Evolutionary conservation across 2,797 vertebrate species (phyloP).

Genomic region (Enteromius afrohamiltoni): DNA sequence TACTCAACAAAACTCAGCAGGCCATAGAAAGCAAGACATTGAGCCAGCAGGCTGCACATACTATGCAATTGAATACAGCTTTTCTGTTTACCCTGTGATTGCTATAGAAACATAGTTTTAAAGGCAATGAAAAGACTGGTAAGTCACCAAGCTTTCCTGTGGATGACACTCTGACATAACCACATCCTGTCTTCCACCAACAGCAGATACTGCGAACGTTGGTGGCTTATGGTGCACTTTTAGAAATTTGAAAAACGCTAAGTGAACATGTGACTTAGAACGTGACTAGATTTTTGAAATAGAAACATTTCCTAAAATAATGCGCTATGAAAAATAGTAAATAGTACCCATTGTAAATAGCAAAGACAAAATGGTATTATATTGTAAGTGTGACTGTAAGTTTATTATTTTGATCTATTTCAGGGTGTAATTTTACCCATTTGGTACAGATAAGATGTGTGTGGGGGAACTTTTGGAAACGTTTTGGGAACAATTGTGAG

Average conservation of each 20-base stretch:
- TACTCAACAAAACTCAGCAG: constrained; percentile 28
- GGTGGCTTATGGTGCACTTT: not conserved
- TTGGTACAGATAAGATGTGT: not conserved
- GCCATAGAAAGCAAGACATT: not conserved
- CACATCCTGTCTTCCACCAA: constrained; percentile 38
- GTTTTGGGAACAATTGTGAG: not conserved
- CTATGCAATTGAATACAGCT: constrained; percentile 18
- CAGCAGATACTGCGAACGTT: constrained; percentile 4
- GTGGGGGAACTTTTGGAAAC: not conserved
- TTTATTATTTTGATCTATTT: not conserved
- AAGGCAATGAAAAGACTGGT: not conserved
- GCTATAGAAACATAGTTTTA: constrained; percentile 35
- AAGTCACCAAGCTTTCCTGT: constrained; percentile 13
- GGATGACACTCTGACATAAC: constrained; percentile 34
- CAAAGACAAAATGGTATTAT: not conserved
- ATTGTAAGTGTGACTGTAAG: not conserved
- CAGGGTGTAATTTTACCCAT: not conserved
- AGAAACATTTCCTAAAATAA: not conserved
- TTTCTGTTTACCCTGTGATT: constrained; percentile 17
- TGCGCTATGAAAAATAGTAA: not conserved
- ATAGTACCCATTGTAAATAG: not conserved
- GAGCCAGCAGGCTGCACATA: constrained; percentile 32
- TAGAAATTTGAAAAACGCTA: constrained; percentile 26
- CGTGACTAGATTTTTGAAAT: not conserved
- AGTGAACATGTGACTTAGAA: constrained; percentile 18